phyloP scores from a whole-genome alignment of 2,113 vertebrate genomes.

The Lophius piscatorius region DNA sequence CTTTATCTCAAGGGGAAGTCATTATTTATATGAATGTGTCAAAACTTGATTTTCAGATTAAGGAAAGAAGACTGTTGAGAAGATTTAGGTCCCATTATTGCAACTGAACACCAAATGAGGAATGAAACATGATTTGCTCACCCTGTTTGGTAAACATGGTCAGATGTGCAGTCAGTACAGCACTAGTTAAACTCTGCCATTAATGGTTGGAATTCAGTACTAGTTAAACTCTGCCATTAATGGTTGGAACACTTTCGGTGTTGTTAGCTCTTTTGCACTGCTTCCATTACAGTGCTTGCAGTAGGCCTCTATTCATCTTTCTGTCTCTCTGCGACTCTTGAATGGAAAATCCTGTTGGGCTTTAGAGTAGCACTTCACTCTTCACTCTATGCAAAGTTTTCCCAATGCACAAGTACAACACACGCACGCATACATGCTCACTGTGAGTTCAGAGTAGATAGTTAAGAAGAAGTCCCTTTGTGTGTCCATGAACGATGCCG shows the following conservation, averaged over 20 bases:
- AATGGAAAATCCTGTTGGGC: constrained; percentile 74
- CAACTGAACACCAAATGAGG: constrained; percentile 9
- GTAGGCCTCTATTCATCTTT: constrained; percentile 65
- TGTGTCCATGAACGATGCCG: constrained; percentile 23
- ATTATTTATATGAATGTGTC: constrained; percentile 5
- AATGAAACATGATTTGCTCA: constrained; percentile 10
- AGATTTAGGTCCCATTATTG: constrained; percentile 2
- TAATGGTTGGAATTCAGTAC: constrained; percentile 1
- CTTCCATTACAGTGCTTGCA: constrained; percentile 17
- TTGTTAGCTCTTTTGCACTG: constrained; percentile 22
- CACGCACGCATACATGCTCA: constrained; percentile 9
- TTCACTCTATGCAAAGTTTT: constrained; percentile 19
- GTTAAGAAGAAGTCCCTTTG: constrained; percentile 13
- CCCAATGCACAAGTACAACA: constrained; percentile 3
- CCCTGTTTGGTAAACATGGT: constrained; percentile 1
- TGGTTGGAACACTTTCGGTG: constrained; percentile 12
- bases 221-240: constrained; percentile 9
- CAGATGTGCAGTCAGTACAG: not conserved
- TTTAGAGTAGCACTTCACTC: constrained; percentile 52
- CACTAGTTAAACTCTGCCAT: not conserved
- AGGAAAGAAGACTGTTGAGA: constrained; percentile 20
- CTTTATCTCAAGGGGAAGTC: constrained; percentile 32
- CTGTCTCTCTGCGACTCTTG: constrained; percentile 67
- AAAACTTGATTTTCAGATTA: constrained; percentile 25
- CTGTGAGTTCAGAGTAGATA: constrained; percentile 38